Percentiles rank a stretch among this genome's conserved stretches.
Conservation (phyloP, 1,140 invertebrate species). For the Stratiolaelaps scimitus region DNA sequence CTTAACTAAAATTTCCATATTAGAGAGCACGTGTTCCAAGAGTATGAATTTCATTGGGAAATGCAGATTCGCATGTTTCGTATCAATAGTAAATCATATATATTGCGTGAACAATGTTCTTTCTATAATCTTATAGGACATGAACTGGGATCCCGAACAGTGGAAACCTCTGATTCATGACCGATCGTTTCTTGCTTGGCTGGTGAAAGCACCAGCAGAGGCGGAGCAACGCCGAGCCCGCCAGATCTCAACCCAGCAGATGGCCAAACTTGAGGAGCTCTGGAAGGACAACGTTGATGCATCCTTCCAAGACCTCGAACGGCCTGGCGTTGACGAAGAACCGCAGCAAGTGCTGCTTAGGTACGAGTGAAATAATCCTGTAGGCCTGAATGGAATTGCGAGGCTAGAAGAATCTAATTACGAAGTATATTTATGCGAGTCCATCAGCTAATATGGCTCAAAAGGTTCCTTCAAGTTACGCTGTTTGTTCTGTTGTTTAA, state of each 20-base stretch:
- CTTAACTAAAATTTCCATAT: slow-evolving; percentile 27
- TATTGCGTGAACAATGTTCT: too few relatives aligned
- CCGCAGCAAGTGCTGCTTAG: slow-evolving; percentile 65
- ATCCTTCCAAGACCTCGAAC: slow-evolving; percentile 91
- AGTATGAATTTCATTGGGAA: too few relatives aligned
- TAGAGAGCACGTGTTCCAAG: too few relatives aligned
- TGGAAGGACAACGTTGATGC: slow-evolving; percentile 98
- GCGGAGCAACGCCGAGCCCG: slow-evolving; percentile 85
- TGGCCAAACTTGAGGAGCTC: slow-evolving; percentile 92
- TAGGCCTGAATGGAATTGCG: too few relatives aligned
- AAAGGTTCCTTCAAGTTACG: too few relatives aligned
- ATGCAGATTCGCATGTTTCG: too few relatives aligned
- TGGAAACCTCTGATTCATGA: slow-evolving; percentile 97
- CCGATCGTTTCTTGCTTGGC: slow-evolving; percentile 84
- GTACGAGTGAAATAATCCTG: too few relatives aligned
- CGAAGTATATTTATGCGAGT: slow-evolving; percentile 13
- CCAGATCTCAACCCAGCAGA: slow-evolving; percentile 90
- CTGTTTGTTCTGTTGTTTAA: too few relatives aligned
- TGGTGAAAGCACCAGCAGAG: slow-evolving; percentile 89
- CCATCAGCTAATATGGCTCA: too few relatives aligned
- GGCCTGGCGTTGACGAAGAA: slow-evolving; percentile 92
- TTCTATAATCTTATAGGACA: not conserved
- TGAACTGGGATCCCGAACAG: slow-evolving; percentile 73
- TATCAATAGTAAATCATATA: too few relatives aligned
- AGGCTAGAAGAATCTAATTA: too few relatives aligned